Evolutionary conservation across 2,888 invertebrate species (phyloP).

Genomic region (Phasia obesa): DNA sequence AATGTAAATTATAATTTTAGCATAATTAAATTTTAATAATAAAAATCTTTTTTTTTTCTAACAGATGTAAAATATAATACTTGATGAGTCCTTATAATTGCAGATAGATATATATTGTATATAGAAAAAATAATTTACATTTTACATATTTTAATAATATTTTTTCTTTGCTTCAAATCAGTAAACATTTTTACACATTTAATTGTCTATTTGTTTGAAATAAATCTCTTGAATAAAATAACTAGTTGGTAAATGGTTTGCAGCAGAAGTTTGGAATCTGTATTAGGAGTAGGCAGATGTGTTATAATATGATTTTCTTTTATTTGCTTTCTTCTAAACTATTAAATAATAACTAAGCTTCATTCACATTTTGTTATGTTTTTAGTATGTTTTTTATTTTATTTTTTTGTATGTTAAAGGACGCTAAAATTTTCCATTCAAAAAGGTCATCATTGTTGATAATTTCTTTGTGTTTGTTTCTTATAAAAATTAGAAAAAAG

Average conservation of each 20-base stretch:
- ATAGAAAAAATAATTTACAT: too few relatives aligned
- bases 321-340: constrained; percentile 28
- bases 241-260: background rate
- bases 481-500: constrained; percentile 45
- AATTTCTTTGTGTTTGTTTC: constrained; percentile 40
- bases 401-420: constrained; percentile 57
- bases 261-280: background rate
- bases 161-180: background rate
- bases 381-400: constrained; percentile 46
- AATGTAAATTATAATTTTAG: too few relatives aligned
- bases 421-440: constrained; percentile 71
- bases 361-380: constrained; percentile 58
- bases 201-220: background rate
- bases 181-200: background rate
- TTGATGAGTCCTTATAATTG: too few relatives aligned
- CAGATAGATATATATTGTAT: background rate
- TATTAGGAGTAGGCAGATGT: background rate
- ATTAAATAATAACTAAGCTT: constrained; percentile 66
- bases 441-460: constrained; percentile 68
- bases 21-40: too few relatives aligned
- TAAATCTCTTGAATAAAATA: background rate
- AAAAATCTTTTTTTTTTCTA: too few relatives aligned
- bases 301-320: constrained; percentile 19
- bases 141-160: background rate
- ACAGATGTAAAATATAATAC: too few relatives aligned